These are phyloP conservation scores for Cyprinodon brontotheroides DNA, from an alignment of 2,113 vertebrate genomes.

Conservation along the genomic window DNA sequence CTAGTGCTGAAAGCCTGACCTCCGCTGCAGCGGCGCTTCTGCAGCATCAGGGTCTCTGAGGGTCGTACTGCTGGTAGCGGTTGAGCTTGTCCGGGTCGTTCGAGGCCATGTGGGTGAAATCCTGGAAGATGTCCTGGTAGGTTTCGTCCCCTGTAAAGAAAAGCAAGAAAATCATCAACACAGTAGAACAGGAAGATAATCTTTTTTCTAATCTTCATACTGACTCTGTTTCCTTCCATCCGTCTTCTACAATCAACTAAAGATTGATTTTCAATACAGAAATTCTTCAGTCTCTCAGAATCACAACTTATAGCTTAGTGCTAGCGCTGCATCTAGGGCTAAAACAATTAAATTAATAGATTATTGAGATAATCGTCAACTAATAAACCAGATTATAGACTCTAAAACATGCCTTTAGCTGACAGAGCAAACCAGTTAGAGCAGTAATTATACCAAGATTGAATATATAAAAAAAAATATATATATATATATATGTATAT, in stretches of 20 bases:
- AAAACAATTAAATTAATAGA: no score
- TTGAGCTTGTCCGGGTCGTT: constrained; percentile 96
- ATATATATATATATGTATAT: no score
- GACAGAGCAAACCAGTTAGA: no score
- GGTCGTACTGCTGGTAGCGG: constrained; percentile 88
- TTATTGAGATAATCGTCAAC: no score
- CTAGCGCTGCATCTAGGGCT: no score
- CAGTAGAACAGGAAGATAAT: neutral
- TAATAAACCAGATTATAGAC: no score
- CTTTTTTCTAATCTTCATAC: no score
- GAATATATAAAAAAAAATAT: no score
- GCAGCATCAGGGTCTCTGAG: constrained; percentile 79
- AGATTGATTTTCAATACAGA: neutral
- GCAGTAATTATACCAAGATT: no score
- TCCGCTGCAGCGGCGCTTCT: neutral
- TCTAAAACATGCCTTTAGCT: no score
- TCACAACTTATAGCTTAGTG: neutral
- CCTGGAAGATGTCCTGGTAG: constrained; percentile 98
- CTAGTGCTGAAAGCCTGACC: neutral
- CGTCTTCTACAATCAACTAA: neutral
- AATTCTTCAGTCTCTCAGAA: neutral
- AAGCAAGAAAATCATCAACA: constrained; percentile 3
- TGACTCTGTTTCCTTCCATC: no score
- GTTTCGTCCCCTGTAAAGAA: constrained; percentile 90
- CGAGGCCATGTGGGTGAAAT: constrained; percentile 98